Base-by-base conservation (phyloP, 2,113 vertebrate genomes). In the Gorsachius goisagi region DNA sequence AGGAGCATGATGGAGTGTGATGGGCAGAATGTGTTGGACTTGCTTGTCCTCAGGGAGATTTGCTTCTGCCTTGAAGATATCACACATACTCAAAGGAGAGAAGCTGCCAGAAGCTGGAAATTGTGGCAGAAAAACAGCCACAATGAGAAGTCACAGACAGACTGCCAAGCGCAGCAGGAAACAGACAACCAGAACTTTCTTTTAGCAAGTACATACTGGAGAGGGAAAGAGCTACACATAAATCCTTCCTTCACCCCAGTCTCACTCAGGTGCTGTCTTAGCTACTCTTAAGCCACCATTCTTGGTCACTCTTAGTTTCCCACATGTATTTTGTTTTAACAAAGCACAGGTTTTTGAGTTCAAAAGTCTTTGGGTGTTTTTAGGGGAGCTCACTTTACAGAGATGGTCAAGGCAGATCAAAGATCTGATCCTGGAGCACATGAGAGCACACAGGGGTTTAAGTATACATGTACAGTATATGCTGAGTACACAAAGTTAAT, bases 1-100 rank as follows among this genome's bases (percentile, higher is more conserved):
- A 32, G 26, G 12, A 84, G 21, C 1, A 0, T 3, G 12, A 78
- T 4, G 30, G 14, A 91, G 15, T 1, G 0, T 3, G 12, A 78
- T 5, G 12, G 41, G 52, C 63, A 80, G 50, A 71, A 59, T 14
- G 9, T 3, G 1, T n/a, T 49, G 47, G 30, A 41, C n/a, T 62
- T 55, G 12, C 16, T 60, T 37, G 45, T 44, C 17, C 62, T 69
- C n/a, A 30, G 50, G 41, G 30, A 68, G 27, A 60, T 44, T 41
- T 53, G 44, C 37, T 63, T 28, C 41, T n/a, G 52, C 19, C 60
- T 58, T 11, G 55, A 79, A 69, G 67, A 19, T 56, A 78, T 18
- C 32, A 69, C 24, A 26, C 14, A 24, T 8, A 4, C 30, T 59
- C 15, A 64, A 68, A 24, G 59, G 21, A 74, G 9, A 90, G 21